These are phyloP conservation scores for Mesoclemmys tuberculata DNA, from an alignment of 2,113 vertebrate genomes.

Conservation along the genomic window DNA sequence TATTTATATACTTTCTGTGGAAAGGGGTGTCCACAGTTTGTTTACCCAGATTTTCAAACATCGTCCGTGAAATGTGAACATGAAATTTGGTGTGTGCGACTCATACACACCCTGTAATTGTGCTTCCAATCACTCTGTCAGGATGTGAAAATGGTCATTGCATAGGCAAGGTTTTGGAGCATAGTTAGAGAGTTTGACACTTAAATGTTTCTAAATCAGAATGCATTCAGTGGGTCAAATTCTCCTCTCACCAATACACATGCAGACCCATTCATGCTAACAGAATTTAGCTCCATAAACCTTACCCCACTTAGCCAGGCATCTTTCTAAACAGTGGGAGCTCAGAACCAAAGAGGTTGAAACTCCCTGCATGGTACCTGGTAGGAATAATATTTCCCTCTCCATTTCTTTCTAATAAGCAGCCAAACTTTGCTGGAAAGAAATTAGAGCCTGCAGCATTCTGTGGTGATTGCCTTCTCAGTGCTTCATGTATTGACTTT, in stretches of 20 bases:
- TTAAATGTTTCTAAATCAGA: neutral
- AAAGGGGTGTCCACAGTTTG: neutral
- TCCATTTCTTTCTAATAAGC: neutral
- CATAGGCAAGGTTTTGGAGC: neutral
- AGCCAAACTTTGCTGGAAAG: neutral
- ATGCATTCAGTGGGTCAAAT: neutral
- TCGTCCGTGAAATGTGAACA: neutral
- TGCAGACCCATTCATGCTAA: neutral
- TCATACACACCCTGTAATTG: neutral
- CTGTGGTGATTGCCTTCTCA: neutral
- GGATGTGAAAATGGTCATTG: neutral
- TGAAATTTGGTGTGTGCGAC: neutral
- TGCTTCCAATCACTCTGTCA: neutral
- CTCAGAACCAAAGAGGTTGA: neutral
- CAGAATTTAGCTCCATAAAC: conserved; percentile 2
- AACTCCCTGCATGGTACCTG: neutral
- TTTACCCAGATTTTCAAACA: neutral
- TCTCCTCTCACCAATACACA: neutral
- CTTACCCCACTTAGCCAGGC: neutral
- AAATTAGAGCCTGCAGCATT: conserved; percentile 39
- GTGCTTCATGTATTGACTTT: neutral
- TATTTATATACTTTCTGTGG: neutral
- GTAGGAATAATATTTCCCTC: conserved; percentile 8
- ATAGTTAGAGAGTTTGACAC: neutral
- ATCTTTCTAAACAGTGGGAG: neutral